Evolutionary conservation across 64 coral and sea anemone genomes (phyloP), one percentile per base, ranked within the genome.

Genomic region (Pocillopora verrucosa): DNA sequence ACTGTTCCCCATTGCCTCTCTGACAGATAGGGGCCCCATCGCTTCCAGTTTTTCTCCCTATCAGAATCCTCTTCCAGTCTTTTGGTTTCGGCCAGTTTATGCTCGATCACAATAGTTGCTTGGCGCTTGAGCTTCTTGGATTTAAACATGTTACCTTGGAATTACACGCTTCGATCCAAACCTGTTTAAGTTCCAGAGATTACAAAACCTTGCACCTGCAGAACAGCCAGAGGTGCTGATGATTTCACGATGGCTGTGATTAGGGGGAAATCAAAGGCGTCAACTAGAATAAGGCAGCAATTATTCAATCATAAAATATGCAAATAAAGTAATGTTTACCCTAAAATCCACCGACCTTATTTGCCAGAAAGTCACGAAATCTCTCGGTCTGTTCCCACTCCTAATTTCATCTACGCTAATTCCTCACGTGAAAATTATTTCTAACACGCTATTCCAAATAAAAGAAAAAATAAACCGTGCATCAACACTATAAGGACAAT

Each of bases 1-100:
- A 97, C 88, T 13, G 95, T 97, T 34, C 95, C 95, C 95, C 95
- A 97, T 65, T 97, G 95, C 11, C 95, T 76, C 38, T 97, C 95
- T 9, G 91, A 73, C 68, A 97, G 69, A 77, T 93, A 97, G 30
- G 95, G 88, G 4, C 94, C 94, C 97, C 97, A 99, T 59, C 97
- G 84, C 36, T 99, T 99, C 97, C 97, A 99, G 83, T 99, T 99
- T 16, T 93, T 95, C 72, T 73, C 20, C 36, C 93, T 88, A 24
- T 91, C 77, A 59, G 92, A 81, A 61, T 99, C 97, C 57, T 95
- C 93, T 15, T 73, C 65, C 2, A 99, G 88, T 76, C 97, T 76
- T 16, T 82, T 87, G 4, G 93, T 85, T 78, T 99, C 97, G 30
- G 36, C 82, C 65, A 85, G 70, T 10, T 85, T 85, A 22, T 85